Evolutionary conservation across 2,113 vertebrate species (phyloP).

Genomic region (Montifringilla adamsi): DNA sequence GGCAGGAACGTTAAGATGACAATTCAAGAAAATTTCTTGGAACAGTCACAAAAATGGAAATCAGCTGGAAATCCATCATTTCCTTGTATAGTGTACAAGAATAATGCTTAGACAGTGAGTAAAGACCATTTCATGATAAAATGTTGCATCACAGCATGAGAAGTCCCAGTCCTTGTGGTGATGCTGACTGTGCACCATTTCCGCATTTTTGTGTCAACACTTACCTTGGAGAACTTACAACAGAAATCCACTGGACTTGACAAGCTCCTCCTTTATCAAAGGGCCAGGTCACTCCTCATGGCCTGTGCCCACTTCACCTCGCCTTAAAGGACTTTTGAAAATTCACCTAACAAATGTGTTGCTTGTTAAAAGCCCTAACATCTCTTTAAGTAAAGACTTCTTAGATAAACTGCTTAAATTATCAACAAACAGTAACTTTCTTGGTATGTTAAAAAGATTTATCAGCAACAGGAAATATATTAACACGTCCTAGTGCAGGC

Average conservation of each 20-base stretch:
- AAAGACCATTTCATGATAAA: background rate
- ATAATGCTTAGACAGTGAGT: background rate
- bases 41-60: background rate
- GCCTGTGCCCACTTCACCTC: background rate
- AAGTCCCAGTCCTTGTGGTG: background rate
- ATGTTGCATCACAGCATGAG: background rate
- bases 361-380: background rate
- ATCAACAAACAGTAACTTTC: background rate
- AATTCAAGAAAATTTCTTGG: conserved; percentile 3
- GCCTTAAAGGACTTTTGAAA: background rate
- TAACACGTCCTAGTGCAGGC: rapidly evolving
- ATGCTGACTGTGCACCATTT: background rate
- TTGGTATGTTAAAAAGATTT: rapidly evolving
- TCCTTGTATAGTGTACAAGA: background rate
- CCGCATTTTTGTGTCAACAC: background rate
- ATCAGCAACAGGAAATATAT: background rate
- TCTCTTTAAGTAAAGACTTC: background rate
- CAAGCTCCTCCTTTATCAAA: background rate
- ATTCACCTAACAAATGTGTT: background rate
- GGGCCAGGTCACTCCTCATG: background rate
- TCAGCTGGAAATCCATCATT: background rate
- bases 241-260: background rate
- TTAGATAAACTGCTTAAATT: background rate
- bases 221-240: background rate
- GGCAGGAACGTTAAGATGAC: background rate